Evolutionary conservation across 2,113 vertebrate genomes (phyloP), one percentile per base, ranked within the genome.

Genomic region (Camelus dromedarius): DNA sequence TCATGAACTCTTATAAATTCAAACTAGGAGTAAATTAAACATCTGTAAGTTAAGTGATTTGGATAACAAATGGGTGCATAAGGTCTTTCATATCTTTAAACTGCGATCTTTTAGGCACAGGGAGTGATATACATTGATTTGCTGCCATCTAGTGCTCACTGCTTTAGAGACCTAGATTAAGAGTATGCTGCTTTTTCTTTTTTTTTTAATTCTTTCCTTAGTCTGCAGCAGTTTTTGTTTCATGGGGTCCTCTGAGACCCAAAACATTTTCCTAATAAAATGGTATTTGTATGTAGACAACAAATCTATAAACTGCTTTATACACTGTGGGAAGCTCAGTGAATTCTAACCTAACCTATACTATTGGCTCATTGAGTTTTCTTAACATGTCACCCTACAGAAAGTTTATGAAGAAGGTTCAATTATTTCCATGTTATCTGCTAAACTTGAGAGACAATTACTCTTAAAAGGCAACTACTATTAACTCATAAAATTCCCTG

Each of bases 91-190:
- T 11, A 26, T 10, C 66, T 60, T 75, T 76, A 52, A 80, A 66
- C 20, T 15, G 62, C 6, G 6, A 13, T 60, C 19, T 14, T 76
- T 52, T 16, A 35, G 54, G 9, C 18, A 62, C 50, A 5, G 8
- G 32, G 42, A 38, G 46, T 50, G 3, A 69, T 80, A 24, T 6
- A n/a, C 22, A 38, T 50, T 70, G 48, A 38, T 84, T 54, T 90
- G 26, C 94, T 96, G 96, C 92, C 97, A 95, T 88, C 97, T 96
- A 95, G 96, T 97, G 97, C 0, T 56, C 64, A 38, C 22, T 76
- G 48, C 30, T 75, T 79, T 56, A 70, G 48, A 96, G n/a, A 15
- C 8, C 13, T 64, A 76, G 42, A 46, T 2, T 82, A 54, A 92
- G 15, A 35, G 81, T 6, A 42, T 6, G 19, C 19, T 58, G 24